Evolutionary conservation across 2,888 invertebrate genomes (phyloP).

Genomic region (Acronicta aceris): DNA sequence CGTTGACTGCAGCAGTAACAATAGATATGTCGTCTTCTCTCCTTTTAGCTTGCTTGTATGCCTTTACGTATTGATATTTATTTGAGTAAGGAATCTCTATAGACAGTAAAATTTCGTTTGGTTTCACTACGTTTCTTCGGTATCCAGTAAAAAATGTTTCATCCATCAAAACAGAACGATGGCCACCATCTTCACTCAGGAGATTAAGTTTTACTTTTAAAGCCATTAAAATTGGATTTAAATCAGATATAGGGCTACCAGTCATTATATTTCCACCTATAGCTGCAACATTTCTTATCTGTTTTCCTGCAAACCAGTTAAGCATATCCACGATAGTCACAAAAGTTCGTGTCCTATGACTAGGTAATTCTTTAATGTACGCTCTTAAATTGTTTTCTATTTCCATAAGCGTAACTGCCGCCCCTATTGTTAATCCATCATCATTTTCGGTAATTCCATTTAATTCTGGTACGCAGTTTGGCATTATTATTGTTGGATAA

Average conservation of each 20-base stretch:
- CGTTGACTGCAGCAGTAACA: slow-evolving; percentile 94
- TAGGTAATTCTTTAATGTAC: slow-evolving; percentile 89
- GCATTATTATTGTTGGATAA: slow-evolving; percentile 95
- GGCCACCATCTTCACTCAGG: slow-evolving; percentile 87
- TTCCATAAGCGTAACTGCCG: slow-evolving; percentile 94
- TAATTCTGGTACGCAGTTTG: slow-evolving; percentile 95
- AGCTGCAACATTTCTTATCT: slow-evolving; percentile 98
- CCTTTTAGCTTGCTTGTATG: slow-evolving; percentile 95
- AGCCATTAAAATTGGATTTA: slow-evolving; percentile 97
- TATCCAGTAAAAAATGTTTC: slow-evolving; percentile 94
- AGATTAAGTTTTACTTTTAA: slow-evolving; percentile 93
- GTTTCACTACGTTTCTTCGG: slow-evolving; percentile 91
- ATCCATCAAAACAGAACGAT: slow-evolving; percentile 91
- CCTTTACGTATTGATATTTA: slow-evolving; percentile 92
- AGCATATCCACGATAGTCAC: slow-evolving; percentile 94
- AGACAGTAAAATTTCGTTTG: slow-evolving; percentile 92
- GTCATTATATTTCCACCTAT: slow-evolving; percentile 98
- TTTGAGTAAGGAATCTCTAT: slow-evolving; percentile 92
- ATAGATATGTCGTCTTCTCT: slow-evolving; percentile 97
- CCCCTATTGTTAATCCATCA: slow-evolving; percentile 92
- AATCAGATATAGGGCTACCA: slow-evolving; percentile 98
- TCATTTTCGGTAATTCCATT: slow-evolving; percentile 88
- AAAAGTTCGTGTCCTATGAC: slow-evolving; percentile 91
- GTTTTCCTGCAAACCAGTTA: slow-evolving; percentile 98
- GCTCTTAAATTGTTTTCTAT: slow-evolving; percentile 91